phyloP scores from a whole-genome alignment of 2,888 invertebrate genomes.

The Cosmia pyralina region DNA sequence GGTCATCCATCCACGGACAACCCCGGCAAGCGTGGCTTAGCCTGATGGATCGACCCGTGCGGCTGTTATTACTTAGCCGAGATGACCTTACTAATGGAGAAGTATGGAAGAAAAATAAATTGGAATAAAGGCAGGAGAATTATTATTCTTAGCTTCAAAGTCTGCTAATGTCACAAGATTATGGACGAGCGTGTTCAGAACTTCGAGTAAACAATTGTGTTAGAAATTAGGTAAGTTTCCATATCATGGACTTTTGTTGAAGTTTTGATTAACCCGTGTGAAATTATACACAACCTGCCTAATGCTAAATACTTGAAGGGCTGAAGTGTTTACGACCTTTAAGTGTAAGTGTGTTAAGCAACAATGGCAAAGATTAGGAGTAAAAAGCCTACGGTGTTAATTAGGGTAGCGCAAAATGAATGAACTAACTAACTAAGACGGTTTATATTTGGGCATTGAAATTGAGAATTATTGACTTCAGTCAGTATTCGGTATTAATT shows the following conservation, averaged over 20 bases:
- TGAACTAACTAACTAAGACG: not conserved
- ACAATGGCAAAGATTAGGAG: conserved; percentile 12
- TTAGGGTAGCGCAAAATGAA: conserved; percentile 2
- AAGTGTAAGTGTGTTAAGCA: conserved; percentile 8
- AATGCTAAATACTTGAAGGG: conserved; percentile 6
- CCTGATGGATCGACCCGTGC: too few relatives aligned
- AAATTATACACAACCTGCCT: conserved; percentile 31
- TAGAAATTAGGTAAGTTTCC: conserved; percentile 21
- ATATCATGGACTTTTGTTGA: conserved; percentile 32
- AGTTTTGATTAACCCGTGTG: conserved; percentile 39
- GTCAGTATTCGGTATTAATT: not conserved
- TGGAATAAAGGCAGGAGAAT: too few relatives aligned
- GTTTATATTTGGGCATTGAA: not conserved
- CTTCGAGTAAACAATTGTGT: conserved; percentile 23
- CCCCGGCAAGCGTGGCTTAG: too few relatives aligned
- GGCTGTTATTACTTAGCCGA: too few relatives aligned
- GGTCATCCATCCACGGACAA: too few relatives aligned
- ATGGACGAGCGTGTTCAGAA: not conserved
- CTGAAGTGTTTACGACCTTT: conserved; percentile 12
- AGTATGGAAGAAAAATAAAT: not conserved
- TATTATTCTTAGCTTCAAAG: not conserved
- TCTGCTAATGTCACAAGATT: not conserved
- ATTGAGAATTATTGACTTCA: not conserved
- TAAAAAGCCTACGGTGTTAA: conserved; percentile 9
- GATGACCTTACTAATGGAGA: not conserved